A percentile compares a stretch with the other conserved stretches of the same genome.
Conservation (phyloP, 2,888 invertebrate species). For the Aleiodes leptofemur region DNA sequence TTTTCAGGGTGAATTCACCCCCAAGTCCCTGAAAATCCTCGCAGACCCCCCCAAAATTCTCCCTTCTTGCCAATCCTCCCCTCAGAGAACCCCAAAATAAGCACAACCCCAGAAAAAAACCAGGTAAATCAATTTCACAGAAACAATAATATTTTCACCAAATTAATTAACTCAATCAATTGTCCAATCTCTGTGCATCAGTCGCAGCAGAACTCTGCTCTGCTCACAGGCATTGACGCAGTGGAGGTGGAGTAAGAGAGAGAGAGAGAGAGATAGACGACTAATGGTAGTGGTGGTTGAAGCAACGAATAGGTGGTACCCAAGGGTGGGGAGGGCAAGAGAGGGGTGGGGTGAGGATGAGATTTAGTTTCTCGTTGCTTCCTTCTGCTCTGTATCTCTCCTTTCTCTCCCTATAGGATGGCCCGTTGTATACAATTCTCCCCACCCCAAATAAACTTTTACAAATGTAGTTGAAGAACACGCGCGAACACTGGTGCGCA, state of each 20-base stretch:
- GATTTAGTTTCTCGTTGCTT: slow-evolving; percentile 46
- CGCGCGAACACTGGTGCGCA: slow-evolving; percentile 68
- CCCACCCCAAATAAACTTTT: slow-evolving; percentile 11
- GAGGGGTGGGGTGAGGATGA: background rate
- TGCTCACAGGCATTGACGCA: slow-evolving; percentile 16
- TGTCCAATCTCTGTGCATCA: background rate
- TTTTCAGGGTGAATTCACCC: slow-evolving; percentile 29
- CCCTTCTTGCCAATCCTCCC: background rate
- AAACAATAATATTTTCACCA: too few relatives aligned
- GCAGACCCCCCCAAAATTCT: background rate
- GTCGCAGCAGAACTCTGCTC: background rate
- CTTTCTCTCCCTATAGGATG: slow-evolving; percentile 64
- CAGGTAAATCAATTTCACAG: too few relatives aligned
- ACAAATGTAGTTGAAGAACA: slow-evolving; percentile 22
- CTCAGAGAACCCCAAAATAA: background rate
- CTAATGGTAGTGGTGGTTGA: slow-evolving; percentile 50
- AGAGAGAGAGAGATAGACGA: slow-evolving; percentile 49
- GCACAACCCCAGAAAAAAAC: background rate
- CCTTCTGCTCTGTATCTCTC: slow-evolving; percentile 43
- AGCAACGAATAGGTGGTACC: slow-evolving; percentile 38
- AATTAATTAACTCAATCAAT: too few relatives aligned
- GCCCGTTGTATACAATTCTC: slow-evolving; percentile 48
- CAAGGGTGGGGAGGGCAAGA: background rate
- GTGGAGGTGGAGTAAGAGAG: slow-evolving; percentile 37
- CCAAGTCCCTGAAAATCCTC: background rate